Conservation (phyloP, 2,113 vertebrate species). For the Dunckerocampus dactyliophorus region DNA sequence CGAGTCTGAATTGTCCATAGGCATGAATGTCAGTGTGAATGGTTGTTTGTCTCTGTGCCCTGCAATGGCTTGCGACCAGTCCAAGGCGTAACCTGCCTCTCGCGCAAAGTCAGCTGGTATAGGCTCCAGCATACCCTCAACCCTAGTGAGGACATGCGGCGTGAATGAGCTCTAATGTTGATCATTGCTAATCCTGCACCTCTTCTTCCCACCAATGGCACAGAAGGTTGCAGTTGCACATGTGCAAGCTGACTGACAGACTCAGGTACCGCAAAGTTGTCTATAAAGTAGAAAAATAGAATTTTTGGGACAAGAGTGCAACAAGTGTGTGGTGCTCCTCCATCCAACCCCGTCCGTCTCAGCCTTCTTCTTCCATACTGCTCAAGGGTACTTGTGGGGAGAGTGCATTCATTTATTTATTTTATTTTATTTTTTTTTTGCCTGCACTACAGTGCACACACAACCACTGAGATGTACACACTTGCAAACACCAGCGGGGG, state of each 20-base stretch:
- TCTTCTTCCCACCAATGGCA: too few relatives aligned
- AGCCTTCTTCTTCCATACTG: background rate
- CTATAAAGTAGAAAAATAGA: background rate
- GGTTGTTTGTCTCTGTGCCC: too few relatives aligned
- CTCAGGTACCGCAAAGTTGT: conserved; percentile 7
- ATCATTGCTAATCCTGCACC: too few relatives aligned
- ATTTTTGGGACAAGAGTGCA: conserved; percentile 22
- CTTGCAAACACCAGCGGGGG: conserved; percentile 13
- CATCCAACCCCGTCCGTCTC: conserved; percentile 1
- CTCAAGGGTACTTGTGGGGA: too few relatives aligned
- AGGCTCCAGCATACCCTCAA: too few relatives aligned
- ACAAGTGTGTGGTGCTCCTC: background rate
- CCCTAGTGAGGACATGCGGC: too few relatives aligned
- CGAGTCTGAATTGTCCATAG: too few relatives aligned
- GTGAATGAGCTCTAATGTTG: too few relatives aligned
- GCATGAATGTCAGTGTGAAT: too few relatives aligned
- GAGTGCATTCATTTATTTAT: background rate
- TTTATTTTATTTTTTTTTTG: background rate
- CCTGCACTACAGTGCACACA: background rate
- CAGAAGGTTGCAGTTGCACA: background rate
- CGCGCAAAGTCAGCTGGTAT: too few relatives aligned
- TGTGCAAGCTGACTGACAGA: conserved; percentile 7
- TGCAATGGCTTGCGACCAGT: too few relatives aligned
- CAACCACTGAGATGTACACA: background rate
- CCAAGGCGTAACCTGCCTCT: too few relatives aligned